Conservation (phyloP, 2,113 vertebrate genomes). For the Paradisaea rubra region DNA sequence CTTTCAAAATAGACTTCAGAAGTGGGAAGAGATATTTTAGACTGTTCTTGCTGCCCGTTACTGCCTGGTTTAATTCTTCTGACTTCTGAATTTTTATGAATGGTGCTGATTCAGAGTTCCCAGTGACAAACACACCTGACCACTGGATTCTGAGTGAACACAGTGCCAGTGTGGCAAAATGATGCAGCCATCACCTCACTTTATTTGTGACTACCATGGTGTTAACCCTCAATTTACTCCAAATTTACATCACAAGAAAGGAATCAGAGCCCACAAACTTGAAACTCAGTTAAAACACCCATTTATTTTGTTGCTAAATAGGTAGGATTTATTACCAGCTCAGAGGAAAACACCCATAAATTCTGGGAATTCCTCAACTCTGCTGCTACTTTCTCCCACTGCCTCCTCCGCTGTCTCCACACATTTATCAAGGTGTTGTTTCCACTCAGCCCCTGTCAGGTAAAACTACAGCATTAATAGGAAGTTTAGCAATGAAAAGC, state of each 20-base stretch:
- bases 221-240: background rate
- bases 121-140: background rate
- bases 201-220: background rate
- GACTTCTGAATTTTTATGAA: background rate
- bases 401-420: background rate
- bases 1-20: background rate
- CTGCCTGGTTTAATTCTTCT: background rate
- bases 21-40: background rate
- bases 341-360: background rate
- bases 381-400: background rate
- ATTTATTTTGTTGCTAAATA: background rate
- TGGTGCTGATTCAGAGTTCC: background rate
- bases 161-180: rapidly evolving
- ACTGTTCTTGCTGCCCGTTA: background rate
- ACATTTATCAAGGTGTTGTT: background rate
- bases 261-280: background rate
- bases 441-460: background rate
- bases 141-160: background rate
- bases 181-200: background rate
- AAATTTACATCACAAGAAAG: background rate
- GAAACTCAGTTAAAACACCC: background rate
- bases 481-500: background rate
- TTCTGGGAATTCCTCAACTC: background rate
- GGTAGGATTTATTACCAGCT: background rate
- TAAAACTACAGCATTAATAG: background rate